phyloP scores from a whole-genome alignment of 1,140 invertebrate genomes.

The Macrobrachium nipponense region DNA sequence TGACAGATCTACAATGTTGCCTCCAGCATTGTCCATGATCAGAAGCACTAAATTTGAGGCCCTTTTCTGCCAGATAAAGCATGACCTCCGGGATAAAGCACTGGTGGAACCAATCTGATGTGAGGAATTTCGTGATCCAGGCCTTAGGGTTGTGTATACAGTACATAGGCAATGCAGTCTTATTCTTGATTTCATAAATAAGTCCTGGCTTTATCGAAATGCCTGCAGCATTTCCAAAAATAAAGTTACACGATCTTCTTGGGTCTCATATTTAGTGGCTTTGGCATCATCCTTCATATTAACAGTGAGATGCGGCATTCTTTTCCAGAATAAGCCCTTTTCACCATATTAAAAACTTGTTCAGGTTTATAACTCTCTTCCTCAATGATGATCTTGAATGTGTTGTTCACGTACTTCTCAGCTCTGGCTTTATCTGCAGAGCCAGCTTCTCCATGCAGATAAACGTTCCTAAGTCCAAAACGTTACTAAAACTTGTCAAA shows the following conservation, averaged over 20 bases:
- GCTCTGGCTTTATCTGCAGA: too few relatives aligned
- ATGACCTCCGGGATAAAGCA: slow-evolving; percentile 5
- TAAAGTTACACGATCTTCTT: background rate
- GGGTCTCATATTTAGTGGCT: background rate
- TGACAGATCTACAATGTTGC: background rate
- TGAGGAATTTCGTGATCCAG: background rate
- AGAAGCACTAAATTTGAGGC: background rate
- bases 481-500: background rate
- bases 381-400: too few relatives aligned
- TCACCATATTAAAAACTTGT: background rate
- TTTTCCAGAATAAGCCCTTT: background rate
- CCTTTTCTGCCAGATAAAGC: background rate
- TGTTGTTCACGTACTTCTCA: too few relatives aligned
- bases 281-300: background rate
- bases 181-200: slow-evolving; percentile 10
- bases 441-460: too few relatives aligned
- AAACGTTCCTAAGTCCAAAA: background rate
- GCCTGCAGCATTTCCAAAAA: background rate
- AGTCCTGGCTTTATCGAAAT: slow-evolving; percentile 11
- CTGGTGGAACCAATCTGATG: slow-evolving; percentile 9
- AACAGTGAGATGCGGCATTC: background rate
- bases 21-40: background rate
- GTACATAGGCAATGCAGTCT: background rate
- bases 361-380: too few relatives aligned
- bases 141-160: background rate